Conservation (phyloP, 2,888 invertebrate genomes). For the Maniola hyperantus region DNA sequence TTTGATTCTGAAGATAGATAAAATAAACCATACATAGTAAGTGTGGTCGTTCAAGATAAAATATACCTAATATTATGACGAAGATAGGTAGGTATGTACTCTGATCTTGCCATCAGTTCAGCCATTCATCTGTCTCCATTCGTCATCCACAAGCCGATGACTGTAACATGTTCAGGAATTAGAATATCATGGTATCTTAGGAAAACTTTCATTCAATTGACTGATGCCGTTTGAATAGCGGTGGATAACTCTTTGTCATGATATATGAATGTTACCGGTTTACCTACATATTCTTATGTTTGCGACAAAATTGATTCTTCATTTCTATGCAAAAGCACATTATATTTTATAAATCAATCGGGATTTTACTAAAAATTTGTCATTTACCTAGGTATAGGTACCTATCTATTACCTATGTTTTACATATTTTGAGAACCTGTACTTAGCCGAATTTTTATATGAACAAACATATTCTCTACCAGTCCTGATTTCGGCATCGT, state of each 20-base stretch:
- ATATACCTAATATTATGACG: not conserved
- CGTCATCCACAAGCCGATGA: not conserved
- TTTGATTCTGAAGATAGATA: too few species aligned
- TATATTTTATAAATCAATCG: too few species aligned
- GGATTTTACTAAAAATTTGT: too few species aligned
- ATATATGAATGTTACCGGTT: conserved; percentile 9
- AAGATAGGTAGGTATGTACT: not conserved
- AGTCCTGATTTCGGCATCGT: too few species aligned
- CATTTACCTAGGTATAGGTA: not conserved
- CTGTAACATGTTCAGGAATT: conserved; percentile 14
- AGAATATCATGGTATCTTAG: conserved; percentile 14
- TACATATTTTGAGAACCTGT: too few species aligned
- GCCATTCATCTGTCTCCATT: conserved; percentile 13
- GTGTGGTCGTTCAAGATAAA: too few species aligned
- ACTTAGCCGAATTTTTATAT: too few species aligned
- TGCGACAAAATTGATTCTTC: not conserved
- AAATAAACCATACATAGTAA: too few species aligned
- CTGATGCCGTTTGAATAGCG: conserved; percentile 26
- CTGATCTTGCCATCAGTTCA: not conserved
- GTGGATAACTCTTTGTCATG: conserved; percentile 21
- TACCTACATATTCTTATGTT: not conserved
- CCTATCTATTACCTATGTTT: too few species aligned
- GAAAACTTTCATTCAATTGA: conserved; percentile 19
- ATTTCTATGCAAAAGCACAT: not conserved
- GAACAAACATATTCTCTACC: too few species aligned